A percentile compares a stretch with the other conserved stretches of the same genome.
Evolutionary conservation across 2,113 vertebrate genomes (phyloP).

Genomic region (Serinus canaria): DNA sequence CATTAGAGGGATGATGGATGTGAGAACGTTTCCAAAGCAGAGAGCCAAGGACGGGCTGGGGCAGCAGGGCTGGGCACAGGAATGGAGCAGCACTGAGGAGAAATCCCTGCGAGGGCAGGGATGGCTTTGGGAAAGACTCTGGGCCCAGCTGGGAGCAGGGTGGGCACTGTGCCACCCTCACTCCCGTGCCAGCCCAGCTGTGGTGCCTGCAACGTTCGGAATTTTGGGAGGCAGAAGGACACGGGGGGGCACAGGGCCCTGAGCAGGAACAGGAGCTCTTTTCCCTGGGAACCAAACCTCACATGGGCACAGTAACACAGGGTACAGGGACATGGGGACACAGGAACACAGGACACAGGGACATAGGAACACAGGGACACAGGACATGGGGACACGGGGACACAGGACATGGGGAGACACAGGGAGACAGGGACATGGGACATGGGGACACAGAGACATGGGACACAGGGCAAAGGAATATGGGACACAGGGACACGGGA

Average conservation of each 20-base stretch:
- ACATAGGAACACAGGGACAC: not conserved
- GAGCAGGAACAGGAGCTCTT: too few relatives aligned
- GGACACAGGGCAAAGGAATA: not conserved
- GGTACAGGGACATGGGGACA: too few relatives aligned
- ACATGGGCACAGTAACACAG: too few relatives aligned
- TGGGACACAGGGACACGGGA: too few relatives aligned
- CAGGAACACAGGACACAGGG: not conserved
- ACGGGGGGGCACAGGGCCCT: not conserved
- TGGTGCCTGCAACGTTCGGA: rapidly evolving
- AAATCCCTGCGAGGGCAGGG: not conserved
- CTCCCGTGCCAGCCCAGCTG: not conserved
- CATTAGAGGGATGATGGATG: not conserved
- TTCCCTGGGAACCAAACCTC: too few relatives aligned
- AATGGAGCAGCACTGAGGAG: not conserved
- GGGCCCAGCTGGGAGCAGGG: not conserved
- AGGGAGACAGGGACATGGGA: too few relatives aligned
- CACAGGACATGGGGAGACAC: not conserved
- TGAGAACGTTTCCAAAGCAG: not conserved
- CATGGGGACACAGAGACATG: not conserved
- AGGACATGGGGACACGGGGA: not conserved
- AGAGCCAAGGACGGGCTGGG: not conserved
- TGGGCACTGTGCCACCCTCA: not conserved
- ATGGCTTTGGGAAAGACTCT: too few relatives aligned
- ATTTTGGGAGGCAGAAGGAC: not conserved
- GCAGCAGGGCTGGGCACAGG: not conserved